A percentile compares a stretch with the other conserved stretches of the same genome.
Evolutionary conservation across 2,113 vertebrate species (phyloP).

Genomic region (Brienomyrus brachyistius): DNA sequence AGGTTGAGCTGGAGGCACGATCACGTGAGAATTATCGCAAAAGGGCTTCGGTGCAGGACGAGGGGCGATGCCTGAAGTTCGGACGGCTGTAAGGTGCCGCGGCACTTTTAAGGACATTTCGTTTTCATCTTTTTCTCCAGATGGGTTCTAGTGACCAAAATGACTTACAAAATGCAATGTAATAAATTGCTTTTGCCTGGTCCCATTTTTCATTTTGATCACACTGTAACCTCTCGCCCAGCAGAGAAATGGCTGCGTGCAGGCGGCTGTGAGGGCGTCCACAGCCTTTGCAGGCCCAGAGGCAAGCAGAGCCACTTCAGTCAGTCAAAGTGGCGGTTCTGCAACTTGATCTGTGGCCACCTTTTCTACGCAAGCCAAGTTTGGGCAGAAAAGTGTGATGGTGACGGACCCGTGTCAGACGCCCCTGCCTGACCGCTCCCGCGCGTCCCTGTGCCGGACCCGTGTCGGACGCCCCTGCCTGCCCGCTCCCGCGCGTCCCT

Average conservation of each 20-base stretch:
- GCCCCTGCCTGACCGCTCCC: too few species aligned
- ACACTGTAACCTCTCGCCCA: background rate
- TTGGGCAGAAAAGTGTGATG: background rate
- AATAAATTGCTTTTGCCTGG: background rate
- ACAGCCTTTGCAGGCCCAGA: background rate
- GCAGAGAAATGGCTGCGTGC: background rate
- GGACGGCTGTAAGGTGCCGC: background rate
- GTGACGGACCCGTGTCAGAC: background rate
- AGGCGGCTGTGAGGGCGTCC: background rate
- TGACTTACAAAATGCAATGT: background rate
- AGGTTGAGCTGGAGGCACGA: background rate
- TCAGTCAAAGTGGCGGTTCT: background rate
- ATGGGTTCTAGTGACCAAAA: background rate
- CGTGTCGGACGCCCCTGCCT: background rate
- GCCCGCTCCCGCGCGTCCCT: too few species aligned
- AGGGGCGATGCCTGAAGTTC: background rate
- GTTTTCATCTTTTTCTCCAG: background rate
- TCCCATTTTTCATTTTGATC: constrained; percentile 11
- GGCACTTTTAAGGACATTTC: background rate
- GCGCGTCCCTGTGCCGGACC: background rate
- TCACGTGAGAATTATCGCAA: background rate
- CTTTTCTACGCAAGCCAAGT: background rate
- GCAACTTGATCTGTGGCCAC: background rate
- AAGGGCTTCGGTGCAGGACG: background rate
- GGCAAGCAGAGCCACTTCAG: background rate